Conservation (phyloP, 2,113 vertebrate genomes). For the Stigmatopora nigra region DNA sequence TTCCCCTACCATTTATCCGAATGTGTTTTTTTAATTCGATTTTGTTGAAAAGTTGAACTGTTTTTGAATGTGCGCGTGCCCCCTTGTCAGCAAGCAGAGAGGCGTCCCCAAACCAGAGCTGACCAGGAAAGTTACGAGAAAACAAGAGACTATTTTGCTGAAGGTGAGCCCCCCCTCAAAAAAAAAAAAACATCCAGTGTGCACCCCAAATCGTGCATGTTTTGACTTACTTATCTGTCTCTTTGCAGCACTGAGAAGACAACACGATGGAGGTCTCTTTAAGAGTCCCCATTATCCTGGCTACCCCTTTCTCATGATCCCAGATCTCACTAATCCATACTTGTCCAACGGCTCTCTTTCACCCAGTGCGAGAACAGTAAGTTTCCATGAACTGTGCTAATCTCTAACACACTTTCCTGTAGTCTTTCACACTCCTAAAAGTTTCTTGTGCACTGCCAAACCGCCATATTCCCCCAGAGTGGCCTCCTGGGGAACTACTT, state of each 20-base stretch:
- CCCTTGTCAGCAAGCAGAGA: constrained; percentile 74
- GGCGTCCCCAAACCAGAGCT: constrained; percentile 75
- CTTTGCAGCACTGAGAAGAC: constrained; percentile 78
- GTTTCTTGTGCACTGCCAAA: constrained; percentile 54
- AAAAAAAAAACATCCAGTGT: neutral
- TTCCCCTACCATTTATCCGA: no score
- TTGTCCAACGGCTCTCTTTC: constrained; percentile 85
- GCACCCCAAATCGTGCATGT: neutral
- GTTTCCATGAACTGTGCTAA: constrained; percentile 41
- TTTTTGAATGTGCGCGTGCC: constrained; percentile 36
- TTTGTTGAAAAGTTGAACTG: constrained; percentile 32
- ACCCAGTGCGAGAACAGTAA: constrained; percentile 85
- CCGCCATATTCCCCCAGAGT: constrained; percentile 68
- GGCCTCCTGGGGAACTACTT: constrained; percentile 65
- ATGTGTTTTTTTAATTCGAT: neutral
- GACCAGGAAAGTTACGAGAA: constrained; percentile 82
- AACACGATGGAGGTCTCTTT: constrained; percentile 88
- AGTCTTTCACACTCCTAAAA: constrained; percentile 41
- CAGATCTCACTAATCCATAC: constrained; percentile 85
- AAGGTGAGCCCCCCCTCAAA: constrained; percentile 76
- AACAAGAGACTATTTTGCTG: constrained; percentile 82
- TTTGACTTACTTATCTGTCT: constrained; percentile 1
- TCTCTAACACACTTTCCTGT: neutral
- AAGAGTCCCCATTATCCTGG: constrained; percentile 87
- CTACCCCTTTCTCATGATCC: constrained; percentile 94